These are phyloP conservation scores for Reticulitermes speratus DNA, from an alignment of 1,140 invertebrate genomes.

Conservation along the genomic window DNA sequence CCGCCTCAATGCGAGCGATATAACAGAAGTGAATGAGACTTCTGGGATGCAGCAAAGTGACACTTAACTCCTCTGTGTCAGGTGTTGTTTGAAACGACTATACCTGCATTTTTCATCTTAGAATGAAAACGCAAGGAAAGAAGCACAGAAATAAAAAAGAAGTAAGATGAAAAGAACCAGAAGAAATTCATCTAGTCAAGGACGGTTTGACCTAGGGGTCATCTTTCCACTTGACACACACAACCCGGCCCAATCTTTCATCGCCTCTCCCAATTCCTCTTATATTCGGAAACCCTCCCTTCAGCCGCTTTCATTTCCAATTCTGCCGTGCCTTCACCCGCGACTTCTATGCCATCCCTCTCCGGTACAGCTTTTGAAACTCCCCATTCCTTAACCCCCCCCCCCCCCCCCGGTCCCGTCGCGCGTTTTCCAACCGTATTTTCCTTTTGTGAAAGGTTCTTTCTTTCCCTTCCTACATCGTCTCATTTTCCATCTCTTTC, in stretches of 20 bases:
- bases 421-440: not conserved
- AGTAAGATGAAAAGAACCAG: not conserved
- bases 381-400: too few species aligned
- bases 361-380: not conserved
- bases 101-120: not conserved
- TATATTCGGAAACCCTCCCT: not conserved
- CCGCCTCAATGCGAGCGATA: too few species aligned
- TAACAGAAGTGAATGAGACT: too few species aligned
- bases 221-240: slow-evolving; percentile 11
- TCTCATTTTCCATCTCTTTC: not conserved
- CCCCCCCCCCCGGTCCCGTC: not conserved
- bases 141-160: not conserved
- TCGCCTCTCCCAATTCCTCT: not conserved
- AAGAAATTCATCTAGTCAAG: slow-evolving; percentile 19
- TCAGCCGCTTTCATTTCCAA: not conserved
- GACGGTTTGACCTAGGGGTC: slow-evolving; percentile 6
- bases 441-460: slow-evolving; percentile 2
- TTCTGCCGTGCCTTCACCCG: not conserved
- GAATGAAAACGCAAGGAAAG: too few species aligned
- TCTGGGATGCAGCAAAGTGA: too few species aligned
- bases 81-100: not conserved
- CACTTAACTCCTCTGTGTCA: not conserved
- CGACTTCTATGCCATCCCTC: not conserved
- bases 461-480: not conserved
- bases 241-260: not conserved